Base-by-base conservation (phyloP, 2,113 vertebrate species). In the Cyprinodon tularosa region DNA sequence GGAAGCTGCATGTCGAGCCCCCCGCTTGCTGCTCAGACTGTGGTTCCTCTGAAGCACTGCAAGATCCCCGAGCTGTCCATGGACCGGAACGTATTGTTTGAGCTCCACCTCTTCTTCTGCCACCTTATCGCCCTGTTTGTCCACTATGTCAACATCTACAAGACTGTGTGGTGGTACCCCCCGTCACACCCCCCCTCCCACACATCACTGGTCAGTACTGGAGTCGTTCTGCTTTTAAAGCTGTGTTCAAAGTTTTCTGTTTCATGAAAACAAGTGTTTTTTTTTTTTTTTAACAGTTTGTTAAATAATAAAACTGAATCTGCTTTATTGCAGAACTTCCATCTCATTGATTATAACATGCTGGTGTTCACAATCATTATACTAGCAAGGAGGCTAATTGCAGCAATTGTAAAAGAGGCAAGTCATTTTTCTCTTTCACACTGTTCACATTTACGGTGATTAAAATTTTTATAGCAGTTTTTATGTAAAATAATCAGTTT, bases 71-170 rank as follows among this genome's bases (percentile, higher is more conserved):
- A 99, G 89, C 90, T 99, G 76, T 97, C 98, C 0, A 84, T 97
- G 84, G 97, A 99, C 88, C 94, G 93, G 65, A 97, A 96, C 9
- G 91, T 99, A 71, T 90, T 99, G 42, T 99, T 99, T 39, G 98
- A 99, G 84, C 94, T 98, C 4, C 97, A 99, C 80, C 96, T 99
- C 47, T 98, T 99, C 92, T 96, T 98, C 92, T 99, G 97, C 90
- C 98, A 99, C 78, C 96, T 99, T 7, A 91, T 97, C 47, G 98
- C 97, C 39, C 95, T 99, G 38, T 99, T 99, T 11, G 97, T 99
- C 65, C 97, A 99, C 94, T 99, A 99, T 78, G 96, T 99, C 94
- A 99, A 99, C 94, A 99, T 99, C 95, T 99, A 99, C 94, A 99
- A 98, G 91, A 99, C 97, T 0, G 98, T 99, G 82, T 99, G 98